Evolutionary conservation across 53 echinoderm and acorn worm genomes (phyloP), one percentile per base, ranked within the genome.

Genomic region (Echinarachnius parma): DNA sequence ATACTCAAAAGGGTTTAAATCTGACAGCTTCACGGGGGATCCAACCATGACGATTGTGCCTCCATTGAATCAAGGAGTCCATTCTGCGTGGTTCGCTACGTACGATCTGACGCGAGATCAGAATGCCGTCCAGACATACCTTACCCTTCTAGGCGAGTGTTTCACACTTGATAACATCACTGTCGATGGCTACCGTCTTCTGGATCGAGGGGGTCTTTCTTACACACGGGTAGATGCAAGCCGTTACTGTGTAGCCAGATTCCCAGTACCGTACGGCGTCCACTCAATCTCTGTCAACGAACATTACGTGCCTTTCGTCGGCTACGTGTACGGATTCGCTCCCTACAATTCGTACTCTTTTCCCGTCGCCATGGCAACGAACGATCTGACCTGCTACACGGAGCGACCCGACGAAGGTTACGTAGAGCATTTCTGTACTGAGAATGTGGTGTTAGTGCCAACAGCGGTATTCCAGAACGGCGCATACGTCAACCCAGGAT

Each of bases 21-120:
- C 84, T 16, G 89, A 84, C 28, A 42, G 46, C 15, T 28, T 62
- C 7, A 75, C 21, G 4, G 89, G 85, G 0, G 89, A 89, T 22
- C 89, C 89, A 7, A 27, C 81, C 18, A 85, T 89, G 89, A 75
- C 78, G 11, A 20, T 89, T 4, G 81, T 89, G 7, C 89, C 84
- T 24, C 71, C 89, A 4, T 48, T 85, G 31, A 85, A 89, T 18
- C 89, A 89, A 57, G 78, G 85, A 29, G 69, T 78, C 21, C 62
- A 62, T n/a, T 46, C 57, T 23, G 81, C 42, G 2, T 24, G 35
- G 19, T 62, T 82, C 16, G 22, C 58, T 11, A 87, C 87, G 19
- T 78, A 87, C 66, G 64, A 87, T 66, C 57, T 28, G 3, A 87
- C 87, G 0, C 64, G 77, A 28, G 79, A 78, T 50, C 1, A 46